Base-by-base conservation (phyloP, 2,888 invertebrate species). In the Lagria hirta region DNA sequence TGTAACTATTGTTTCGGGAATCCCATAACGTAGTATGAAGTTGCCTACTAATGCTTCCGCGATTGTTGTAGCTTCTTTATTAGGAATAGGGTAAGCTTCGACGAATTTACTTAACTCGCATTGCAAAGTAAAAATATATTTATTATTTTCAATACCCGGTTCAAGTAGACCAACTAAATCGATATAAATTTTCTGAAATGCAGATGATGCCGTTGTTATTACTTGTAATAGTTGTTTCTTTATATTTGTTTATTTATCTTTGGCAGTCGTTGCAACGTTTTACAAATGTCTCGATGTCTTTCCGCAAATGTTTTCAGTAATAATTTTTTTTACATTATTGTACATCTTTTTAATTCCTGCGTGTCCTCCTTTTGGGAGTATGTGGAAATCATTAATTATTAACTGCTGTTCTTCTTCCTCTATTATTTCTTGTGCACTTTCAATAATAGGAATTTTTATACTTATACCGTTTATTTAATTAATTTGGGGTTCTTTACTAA, bases 21-120 rank as follows among this genome's bases (percentile, higher is more conserved):
- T 33, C 3, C 52, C 52, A 10, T 44, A 53, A 10, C 54, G 17
- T 21, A 49, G 28, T 28, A 55, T 36, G 41, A 51, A 55, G 43
- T 55, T 54, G 21, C 48, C 44, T 6, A 51, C 49, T 20, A 48
- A 50, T 5, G 38, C 18, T 28, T 12, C 43, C 8, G 50, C 47
- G 6, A 48, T 30, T 3, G 44, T 34, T 17, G 7, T 4, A 3
- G 38, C 20, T 29, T 46, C 40, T 26, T 51, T 51, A 27, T 46
- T 34, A 21, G n/a, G 14, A 20, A 51, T n/a, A 11, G 43, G 35
- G 21, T 46, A 42, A 14, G 16, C 24, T 29, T 49, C 51, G 7
- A 50, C 47, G 23, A 42, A 48, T 42, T 52, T 52, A 15, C 22
- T 43, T 23, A 50, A 26, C n/a, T 50, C 44, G 20, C 50, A 50